Evolutionary conservation across 2,888 invertebrate species (phyloP).

Genomic region (Celastrina argiolus): DNA sequence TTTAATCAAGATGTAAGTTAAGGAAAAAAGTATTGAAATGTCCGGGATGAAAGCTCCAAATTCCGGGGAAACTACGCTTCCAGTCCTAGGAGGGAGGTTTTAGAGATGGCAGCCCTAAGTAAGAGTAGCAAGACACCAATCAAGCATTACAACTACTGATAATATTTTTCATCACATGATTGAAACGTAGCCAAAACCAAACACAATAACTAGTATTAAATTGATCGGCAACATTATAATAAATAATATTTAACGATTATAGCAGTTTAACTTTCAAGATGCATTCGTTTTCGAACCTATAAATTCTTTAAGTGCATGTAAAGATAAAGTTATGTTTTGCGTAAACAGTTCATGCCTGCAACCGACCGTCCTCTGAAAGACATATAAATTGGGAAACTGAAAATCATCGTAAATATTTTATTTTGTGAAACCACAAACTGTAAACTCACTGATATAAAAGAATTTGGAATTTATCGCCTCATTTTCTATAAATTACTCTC

Average conservation of each 20-base stretch:
- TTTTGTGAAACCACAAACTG: too few species aligned
- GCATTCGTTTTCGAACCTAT: constrained; percentile 36
- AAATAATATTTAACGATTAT: constrained; percentile 35
- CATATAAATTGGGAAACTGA: background rate
- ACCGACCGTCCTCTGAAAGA: background rate
- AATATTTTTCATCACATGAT: constrained; percentile 39
- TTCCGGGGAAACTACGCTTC: too few species aligned
- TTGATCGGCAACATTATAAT: constrained; percentile 31
- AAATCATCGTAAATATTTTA: too few species aligned
- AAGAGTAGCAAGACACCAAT: too few species aligned
- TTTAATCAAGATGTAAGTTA: too few species aligned
- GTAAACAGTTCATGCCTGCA: constrained; percentile 7
- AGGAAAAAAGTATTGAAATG: too few species aligned
- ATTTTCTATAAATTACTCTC: too few species aligned
- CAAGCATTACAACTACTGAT: constrained; percentile 35
- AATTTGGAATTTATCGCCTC: too few species aligned
- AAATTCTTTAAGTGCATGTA: constrained; percentile 37
- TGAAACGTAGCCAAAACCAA: constrained; percentile 45
- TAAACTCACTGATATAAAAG: too few species aligned
- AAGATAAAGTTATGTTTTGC: constrained; percentile 27
- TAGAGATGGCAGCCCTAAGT: too few species aligned
- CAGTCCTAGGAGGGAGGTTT: too few species aligned
- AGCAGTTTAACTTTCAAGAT: constrained; percentile 34
- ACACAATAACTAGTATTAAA: constrained; percentile 35
- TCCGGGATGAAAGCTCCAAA: too few species aligned